Evolutionary conservation across 1,140 invertebrate genomes (phyloP).

Genomic region (Radopholus similis): DNA sequence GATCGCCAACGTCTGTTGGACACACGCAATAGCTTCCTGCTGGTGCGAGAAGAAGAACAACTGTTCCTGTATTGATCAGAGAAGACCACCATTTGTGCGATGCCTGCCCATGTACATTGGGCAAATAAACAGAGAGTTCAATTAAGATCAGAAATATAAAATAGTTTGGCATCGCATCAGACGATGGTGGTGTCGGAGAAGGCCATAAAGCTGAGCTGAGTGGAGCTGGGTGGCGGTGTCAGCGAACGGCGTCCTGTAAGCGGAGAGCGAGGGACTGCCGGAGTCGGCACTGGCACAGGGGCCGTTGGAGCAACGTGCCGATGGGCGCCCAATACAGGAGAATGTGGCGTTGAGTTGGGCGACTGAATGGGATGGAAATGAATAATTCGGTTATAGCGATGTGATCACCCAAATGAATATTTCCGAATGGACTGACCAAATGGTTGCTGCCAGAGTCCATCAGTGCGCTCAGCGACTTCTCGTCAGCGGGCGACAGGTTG

Average conservation of each 20-base stretch:
- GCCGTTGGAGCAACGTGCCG: slow-evolving; percentile 10
- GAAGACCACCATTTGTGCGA: too few relatives aligned
- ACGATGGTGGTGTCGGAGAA: slow-evolving; percentile 46
- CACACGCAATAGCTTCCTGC: too few relatives aligned
- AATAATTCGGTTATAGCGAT: background rate
- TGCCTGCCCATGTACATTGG: too few relatives aligned
- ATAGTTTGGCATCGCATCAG: too few relatives aligned
- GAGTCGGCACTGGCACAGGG: slow-evolving; percentile 22
- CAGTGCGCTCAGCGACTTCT: slow-evolving; percentile 40
- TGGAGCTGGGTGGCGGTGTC: slow-evolving; percentile 27
- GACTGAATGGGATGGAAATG: background rate
- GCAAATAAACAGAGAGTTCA: too few relatives aligned
- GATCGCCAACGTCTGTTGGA: too few relatives aligned
- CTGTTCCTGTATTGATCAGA: too few relatives aligned
- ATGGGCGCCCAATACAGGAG: slow-evolving; percentile 5
- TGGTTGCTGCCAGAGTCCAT: slow-evolving; percentile 28
- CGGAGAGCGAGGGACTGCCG: slow-evolving; percentile 44
- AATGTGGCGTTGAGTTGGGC: slow-evolving; percentile 9
- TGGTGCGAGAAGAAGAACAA: too few relatives aligned
- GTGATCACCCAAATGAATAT: background rate
- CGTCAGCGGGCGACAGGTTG: slow-evolving; percentile 48
- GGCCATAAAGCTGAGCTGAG: slow-evolving; percentile 30
- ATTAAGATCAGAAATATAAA: too few relatives aligned
- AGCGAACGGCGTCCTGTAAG: slow-evolving; percentile 31
- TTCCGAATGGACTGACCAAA: slow-evolving; percentile 29